Evolutionary conservation across 2,113 vertebrate genomes (phyloP).

Genomic region (Brachypodius melanocephalos): DNA sequence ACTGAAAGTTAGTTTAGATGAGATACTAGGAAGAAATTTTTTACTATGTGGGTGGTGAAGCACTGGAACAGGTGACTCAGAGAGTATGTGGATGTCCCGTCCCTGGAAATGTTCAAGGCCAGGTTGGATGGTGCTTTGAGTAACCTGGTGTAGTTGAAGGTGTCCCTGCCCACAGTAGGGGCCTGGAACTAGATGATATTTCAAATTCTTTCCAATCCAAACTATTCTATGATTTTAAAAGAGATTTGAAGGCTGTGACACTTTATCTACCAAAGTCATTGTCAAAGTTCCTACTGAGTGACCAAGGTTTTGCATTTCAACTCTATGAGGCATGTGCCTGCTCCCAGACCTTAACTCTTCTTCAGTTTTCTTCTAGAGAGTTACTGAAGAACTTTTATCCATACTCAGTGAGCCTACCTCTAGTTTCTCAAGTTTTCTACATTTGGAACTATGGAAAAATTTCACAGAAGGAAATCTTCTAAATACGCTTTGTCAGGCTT

Average conservation of each 20-base stretch:
- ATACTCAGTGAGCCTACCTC: neutral
- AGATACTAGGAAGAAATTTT: neutral
- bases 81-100: neutral
- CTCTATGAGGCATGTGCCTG: neutral
- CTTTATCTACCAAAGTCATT: neutral
- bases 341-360: neutral
- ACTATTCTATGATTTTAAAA: neutral
- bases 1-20: neutral
- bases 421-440: neutral
- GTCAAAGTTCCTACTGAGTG: neutral
- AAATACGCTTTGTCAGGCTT: neutral
- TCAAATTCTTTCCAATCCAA: neutral
- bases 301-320: neutral
- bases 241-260: neutral
- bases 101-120: neutral
- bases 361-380: neutral
- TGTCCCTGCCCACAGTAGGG: fast-evolving
- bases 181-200: neutral
- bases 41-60: neutral
- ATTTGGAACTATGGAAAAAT: neutral
- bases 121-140: neutral
- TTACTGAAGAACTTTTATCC: neutral
- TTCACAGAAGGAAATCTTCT: neutral
- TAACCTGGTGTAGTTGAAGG: neutral
- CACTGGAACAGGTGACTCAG: neutral